Conservation (phyloP, 2,888 invertebrate genomes). For the Dromius quadrimaculatus region DNA sequence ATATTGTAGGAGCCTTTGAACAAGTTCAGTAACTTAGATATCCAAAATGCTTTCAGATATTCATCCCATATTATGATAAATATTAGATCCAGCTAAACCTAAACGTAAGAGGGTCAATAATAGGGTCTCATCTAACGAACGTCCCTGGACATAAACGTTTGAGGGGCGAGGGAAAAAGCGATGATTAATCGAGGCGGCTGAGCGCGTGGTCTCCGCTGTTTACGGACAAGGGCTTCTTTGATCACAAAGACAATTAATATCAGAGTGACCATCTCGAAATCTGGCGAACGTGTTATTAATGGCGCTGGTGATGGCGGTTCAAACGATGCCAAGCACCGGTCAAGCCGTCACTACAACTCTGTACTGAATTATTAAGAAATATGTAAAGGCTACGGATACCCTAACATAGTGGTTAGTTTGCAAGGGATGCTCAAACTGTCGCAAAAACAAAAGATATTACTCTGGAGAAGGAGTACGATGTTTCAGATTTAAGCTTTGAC, state of each 20-base stretch:
- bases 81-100: constrained; percentile 14
- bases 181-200: constrained; percentile 50
- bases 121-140: constrained; percentile 10
- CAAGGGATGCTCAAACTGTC: background rate
- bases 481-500: too few species aligned
- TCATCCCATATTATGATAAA: constrained; percentile 25
- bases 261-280: constrained; percentile 51
- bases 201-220: constrained; percentile 41
- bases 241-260: constrained; percentile 53
- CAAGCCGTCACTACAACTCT: constrained; percentile 19
- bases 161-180: constrained; percentile 14
- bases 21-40: too few species aligned
- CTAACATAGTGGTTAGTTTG: background rate
- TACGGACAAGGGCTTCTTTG: constrained; percentile 51
- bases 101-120: constrained; percentile 21
- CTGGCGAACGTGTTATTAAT: constrained; percentile 52
- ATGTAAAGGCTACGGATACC: constrained; percentile 30
- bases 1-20: too few species aligned
- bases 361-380: constrained; percentile 45
- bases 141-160: constrained; percentile 26
- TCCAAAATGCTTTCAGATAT: too few species aligned
- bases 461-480: too few species aligned
- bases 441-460: too few species aligned
- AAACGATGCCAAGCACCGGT: constrained; percentile 35
- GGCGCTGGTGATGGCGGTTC: constrained; percentile 26